Evolutionary conservation across 1,140 invertebrate genomes (phyloP).

Genomic region (Saccostrea cuccullata): DNA sequence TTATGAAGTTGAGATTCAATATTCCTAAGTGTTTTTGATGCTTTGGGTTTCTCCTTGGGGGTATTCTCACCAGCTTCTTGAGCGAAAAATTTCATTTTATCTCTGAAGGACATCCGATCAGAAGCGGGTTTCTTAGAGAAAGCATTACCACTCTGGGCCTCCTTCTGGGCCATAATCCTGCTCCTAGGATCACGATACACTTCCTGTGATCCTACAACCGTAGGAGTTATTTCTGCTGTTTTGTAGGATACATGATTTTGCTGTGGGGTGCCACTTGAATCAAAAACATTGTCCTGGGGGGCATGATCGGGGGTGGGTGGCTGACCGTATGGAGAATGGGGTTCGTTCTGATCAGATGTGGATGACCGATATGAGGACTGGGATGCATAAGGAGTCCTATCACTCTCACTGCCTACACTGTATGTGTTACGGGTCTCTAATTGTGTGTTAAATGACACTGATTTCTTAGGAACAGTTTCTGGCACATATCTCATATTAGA

Average conservation of each 20-base stretch:
- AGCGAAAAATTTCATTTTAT: slow-evolving; percentile 80
- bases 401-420: slow-evolving; percentile 53
- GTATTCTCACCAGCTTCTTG: slow-evolving; percentile 77
- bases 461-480: slow-evolving; percentile 70
- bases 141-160: slow-evolving; percentile 53
- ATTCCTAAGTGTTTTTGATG: slow-evolving; percentile 72
- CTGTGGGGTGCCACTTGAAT: slow-evolving; percentile 37
- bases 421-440: slow-evolving; percentile 67
- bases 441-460: slow-evolving; percentile 76
- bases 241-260: slow-evolving; percentile 59
- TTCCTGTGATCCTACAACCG: slow-evolving; percentile 79
- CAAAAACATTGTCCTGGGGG: slow-evolving; percentile 43
- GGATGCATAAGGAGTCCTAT: slow-evolving; percentile 52
- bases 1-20: slow-evolving; percentile 76
- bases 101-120: slow-evolving; percentile 77
- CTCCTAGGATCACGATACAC: slow-evolving; percentile 79
- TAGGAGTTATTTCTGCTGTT: slow-evolving; percentile 69
- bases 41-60: slow-evolving; percentile 75
- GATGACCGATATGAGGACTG: slow-evolving; percentile 60
- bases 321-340: slow-evolving; percentile 35
- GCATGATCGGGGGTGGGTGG: slow-evolving; percentile 17
- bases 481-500: slow-evolving; percentile 16
- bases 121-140: slow-evolving; percentile 53
- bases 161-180: slow-evolving; percentile 76
- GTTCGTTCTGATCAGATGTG: slow-evolving; percentile 52